These are phyloP conservation scores for Macropis europaea DNA, from an alignment of 2,888 invertebrate species.

Conservation along the genomic window DNA sequence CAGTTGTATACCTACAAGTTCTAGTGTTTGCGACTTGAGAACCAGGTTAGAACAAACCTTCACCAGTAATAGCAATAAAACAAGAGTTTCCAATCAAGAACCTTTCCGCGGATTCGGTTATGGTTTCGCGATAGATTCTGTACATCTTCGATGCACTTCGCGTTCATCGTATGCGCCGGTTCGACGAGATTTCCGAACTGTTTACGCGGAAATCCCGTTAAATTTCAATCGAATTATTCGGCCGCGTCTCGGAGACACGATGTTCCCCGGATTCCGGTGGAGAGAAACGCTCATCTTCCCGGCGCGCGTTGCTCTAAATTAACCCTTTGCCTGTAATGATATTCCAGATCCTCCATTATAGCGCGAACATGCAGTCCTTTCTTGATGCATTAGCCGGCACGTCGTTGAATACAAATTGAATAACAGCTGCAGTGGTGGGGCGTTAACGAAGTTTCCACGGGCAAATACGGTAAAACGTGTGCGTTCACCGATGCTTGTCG, in stretches of 20 bases:
- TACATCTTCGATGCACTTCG: not conserved
- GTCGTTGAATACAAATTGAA: slow-evolving; percentile 59
- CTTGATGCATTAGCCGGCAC: slow-evolving; percentile 47
- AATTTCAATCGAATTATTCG: slow-evolving; percentile 22
- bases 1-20: no score
- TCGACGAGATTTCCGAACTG: slow-evolving; percentile 15
- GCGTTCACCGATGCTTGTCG: slow-evolving; percentile 18
- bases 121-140: not conserved
- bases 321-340: slow-evolving; percentile 47
- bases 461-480: slow-evolving; percentile 51
- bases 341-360: slow-evolving; percentile 47
- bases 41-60: no score
- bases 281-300: slow-evolving; percentile 40
- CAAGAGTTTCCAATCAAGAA: no score
- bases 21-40: no score
- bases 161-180: not conserved
- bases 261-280: slow-evolving; percentile 15
- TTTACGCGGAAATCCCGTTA: slow-evolving; percentile 23
- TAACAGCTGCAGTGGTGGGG: slow-evolving; percentile 30
- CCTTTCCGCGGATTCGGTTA: no score
- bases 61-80: no score
- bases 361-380: slow-evolving; percentile 31
- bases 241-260: not conserved
- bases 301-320: slow-evolving; percentile 39
- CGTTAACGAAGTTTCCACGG: slow-evolving; percentile 45